A percentile compares a stretch with the other conserved stretches of the same genome.
Evolutionary conservation across 2,797 vertebrate species (phyloP).

Genomic region (Manis crassicaudata): DNA sequence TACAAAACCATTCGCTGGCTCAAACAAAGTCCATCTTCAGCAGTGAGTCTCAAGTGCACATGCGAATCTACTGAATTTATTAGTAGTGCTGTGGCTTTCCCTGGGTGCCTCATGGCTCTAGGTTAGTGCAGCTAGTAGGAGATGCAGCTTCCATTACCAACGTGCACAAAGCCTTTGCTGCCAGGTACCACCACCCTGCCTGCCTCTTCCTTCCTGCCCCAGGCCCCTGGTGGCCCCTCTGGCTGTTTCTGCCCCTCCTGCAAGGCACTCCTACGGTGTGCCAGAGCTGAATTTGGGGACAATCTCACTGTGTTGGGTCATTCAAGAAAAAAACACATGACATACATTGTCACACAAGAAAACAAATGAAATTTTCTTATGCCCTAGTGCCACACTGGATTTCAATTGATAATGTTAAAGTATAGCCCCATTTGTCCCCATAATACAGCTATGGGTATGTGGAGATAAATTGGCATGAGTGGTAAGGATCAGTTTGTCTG

Average conservation of each 20-base stretch:
- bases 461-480: background rate
- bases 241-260: background rate
- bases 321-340: background rate
- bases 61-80: background rate
- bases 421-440: background rate
- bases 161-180: background rate
- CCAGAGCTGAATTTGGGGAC: background rate
- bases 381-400: background rate
- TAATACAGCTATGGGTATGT: background rate
- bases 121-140: background rate
- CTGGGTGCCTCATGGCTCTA: accelerated
- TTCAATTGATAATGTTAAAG: background rate
- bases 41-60: background rate
- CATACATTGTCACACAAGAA: background rate
- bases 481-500: background rate
- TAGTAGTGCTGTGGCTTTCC: background rate
- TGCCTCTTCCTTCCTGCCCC: too few relatives aligned
- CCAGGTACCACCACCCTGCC: accelerated
- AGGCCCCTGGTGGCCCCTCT: background rate
- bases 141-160: background rate
- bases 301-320: background rate
- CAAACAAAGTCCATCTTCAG: background rate
- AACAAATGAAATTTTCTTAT: background rate
- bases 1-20: background rate
- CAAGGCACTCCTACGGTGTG: background rate